Conservation (phyloP, 1,140 invertebrate genomes). For the Brachionus asplanchnoidis region DNA sequence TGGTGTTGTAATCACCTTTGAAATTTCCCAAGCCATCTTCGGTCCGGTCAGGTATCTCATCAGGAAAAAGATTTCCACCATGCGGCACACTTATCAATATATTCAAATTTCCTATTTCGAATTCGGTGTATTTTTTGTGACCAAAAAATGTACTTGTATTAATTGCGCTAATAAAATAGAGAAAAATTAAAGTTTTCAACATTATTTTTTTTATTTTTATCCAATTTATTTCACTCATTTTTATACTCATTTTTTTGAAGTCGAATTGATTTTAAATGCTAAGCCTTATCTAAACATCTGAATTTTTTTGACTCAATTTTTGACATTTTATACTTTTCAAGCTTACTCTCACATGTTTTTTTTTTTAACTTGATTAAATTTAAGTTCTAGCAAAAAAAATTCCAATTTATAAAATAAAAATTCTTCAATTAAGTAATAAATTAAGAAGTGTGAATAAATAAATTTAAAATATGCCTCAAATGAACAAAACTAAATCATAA, state of each 20-base stretch:
- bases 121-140: not conserved
- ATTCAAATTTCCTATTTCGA: constrained; percentile 4
- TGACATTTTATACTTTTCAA: not conserved
- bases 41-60: not conserved
- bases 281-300: not conserved
- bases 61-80: not conserved
- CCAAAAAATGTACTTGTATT: not conserved
- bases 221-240: not conserved
- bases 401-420: no score
- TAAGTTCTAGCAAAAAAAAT: not conserved
- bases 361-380: not conserved
- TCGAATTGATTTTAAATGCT: not conserved
- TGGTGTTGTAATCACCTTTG: constrained; percentile 7
- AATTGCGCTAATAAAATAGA: not conserved
- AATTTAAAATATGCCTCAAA: not conserved
- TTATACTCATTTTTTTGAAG: not conserved
- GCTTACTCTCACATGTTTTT: not conserved
- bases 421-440: not conserved
- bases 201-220: not conserved
- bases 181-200: constrained; percentile 8
- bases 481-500: not conserved
- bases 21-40: not conserved
- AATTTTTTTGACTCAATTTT: not conserved
- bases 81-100: constrained; percentile 33
- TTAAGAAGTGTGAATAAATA: not conserved